These are phyloP conservation scores for Phoenoteleia sp. DNA, from an alignment of 2,888 invertebrate species.

Conservation along the genomic window DNA sequence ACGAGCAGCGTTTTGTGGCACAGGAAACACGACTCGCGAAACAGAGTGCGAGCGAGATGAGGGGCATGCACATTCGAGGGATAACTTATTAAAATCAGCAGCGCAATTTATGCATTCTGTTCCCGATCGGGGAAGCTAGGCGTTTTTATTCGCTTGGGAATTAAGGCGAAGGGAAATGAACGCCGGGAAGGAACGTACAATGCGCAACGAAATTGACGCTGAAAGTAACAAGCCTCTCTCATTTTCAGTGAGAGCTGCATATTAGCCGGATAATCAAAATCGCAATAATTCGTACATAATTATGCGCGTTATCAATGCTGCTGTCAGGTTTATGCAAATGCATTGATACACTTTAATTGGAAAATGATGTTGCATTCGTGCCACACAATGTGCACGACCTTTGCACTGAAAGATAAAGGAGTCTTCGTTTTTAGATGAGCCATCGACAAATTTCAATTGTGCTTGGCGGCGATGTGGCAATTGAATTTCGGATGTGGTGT, in stretches of 20 bases:
- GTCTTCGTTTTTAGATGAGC: neutral
- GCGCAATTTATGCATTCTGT: conserved; percentile 23
- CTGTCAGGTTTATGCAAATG: conserved; percentile 34
- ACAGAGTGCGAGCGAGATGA: too few species aligned
- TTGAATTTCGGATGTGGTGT: too few species aligned
- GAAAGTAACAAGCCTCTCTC: conserved; percentile 12
- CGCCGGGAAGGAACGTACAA: too few species aligned
- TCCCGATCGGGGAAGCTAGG: too few species aligned
- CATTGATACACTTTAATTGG: conserved; percentile 36
- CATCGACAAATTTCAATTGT: too few species aligned
- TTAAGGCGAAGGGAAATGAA: conserved; percentile 7
- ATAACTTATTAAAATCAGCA: too few species aligned
- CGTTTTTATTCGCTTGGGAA: neutral
- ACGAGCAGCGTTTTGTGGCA: too few species aligned
- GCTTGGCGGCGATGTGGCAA: too few species aligned
- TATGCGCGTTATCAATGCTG: conserved; percentile 23
- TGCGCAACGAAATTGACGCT: conserved; percentile 25
- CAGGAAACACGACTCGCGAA: too few species aligned
- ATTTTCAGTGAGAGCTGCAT: neutral
- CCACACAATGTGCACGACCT: neutral
- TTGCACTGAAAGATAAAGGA: neutral
- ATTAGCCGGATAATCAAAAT: conserved; percentile 9
- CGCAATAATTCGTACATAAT: conserved; percentile 16
- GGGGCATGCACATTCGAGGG: too few species aligned
- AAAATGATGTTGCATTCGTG: conserved; percentile 27